Percentiles rank a stretch among this genome's conserved stretches.
These are phyloP conservation scores for Staurois parvus DNA, from an alignment of 2,797 vertebrate species.

Conservation along the genomic window DNA sequence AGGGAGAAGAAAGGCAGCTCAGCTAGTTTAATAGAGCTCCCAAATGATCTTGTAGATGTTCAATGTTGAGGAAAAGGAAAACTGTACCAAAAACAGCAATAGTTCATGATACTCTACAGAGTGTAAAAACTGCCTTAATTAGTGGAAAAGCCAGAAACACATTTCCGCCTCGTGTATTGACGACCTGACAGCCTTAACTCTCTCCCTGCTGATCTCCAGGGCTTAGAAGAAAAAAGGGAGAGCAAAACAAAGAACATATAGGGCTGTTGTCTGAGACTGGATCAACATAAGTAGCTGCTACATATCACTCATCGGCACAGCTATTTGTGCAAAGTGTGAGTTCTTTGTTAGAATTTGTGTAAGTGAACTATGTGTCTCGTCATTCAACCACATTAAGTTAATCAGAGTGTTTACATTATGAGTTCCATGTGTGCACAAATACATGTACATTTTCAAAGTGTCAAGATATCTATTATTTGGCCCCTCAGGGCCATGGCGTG, in stretches of 20 bases:
- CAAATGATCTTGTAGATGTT: slow-evolving; percentile 74
- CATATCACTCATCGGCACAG: slow-evolving; percentile 48
- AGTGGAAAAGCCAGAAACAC: slow-evolving; percentile 49
- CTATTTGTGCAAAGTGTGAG: slow-evolving; percentile 41
- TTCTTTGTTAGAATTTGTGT: slow-evolving; percentile 49
- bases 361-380: slow-evolving; percentile 39
- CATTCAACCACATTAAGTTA: slow-evolving; percentile 53
- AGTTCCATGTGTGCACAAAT: slow-evolving; percentile 40
- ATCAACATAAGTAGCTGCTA: slow-evolving; percentile 53
- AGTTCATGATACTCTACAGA: slow-evolving; percentile 63
- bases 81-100: slow-evolving; percentile 70
- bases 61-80: slow-evolving; percentile 68
- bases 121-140: slow-evolving; percentile 55
- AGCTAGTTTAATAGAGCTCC: slow-evolving; percentile 72
- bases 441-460: slow-evolving; percentile 45
- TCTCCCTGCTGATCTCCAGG: neutral
- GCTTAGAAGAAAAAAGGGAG: slow-evolving; percentile 3
- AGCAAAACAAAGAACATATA: slow-evolving; percentile 57
- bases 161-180: slow-evolving; percentile 24
- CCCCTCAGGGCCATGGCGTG: slow-evolving; percentile 21
- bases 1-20: slow-evolving; percentile 71
- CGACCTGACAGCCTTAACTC: slow-evolving; percentile 33
- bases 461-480: slow-evolving; percentile 13
- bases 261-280: slow-evolving; percentile 41
- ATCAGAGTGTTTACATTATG: slow-evolving; percentile 50